These are phyloP conservation scores for Theristicus caerulescens DNA, from an alignment of 2,113 vertebrate genomes.

Conservation along the genomic window DNA sequence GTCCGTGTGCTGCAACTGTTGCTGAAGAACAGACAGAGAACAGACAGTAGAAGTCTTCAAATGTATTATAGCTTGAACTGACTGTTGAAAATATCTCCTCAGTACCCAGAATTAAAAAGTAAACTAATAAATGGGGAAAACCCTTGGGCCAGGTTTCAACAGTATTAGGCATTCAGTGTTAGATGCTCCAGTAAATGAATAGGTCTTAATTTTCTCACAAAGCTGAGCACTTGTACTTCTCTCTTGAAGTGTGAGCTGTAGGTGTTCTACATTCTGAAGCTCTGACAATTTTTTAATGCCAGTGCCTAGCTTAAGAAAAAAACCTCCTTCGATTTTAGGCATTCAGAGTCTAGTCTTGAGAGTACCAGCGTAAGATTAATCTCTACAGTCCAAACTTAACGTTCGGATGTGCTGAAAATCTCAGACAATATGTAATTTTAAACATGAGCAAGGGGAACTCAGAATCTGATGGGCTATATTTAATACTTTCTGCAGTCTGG, in stretches of 20 bases:
- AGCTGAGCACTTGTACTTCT: not conserved
- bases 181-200: not conserved
- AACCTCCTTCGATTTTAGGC: accelerated
- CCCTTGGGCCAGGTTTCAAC: not conserved
- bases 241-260: not conserved
- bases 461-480: not conserved
- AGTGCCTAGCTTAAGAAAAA: not conserved
- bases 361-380: not conserved
- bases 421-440: not conserved
- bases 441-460: not conserved
- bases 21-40: not conserved
- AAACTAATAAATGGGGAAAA: not conserved
- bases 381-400: not conserved
- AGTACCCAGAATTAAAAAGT: not conserved
- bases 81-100: not conserved
- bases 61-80: not conserved
- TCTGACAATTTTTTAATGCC: not conserved
- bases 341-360: not conserved
- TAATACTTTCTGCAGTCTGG: not conserved
- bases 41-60: not conserved
- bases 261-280: not conserved
- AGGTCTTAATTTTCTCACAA: not conserved
- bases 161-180: not conserved
- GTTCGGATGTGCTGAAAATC: not conserved
- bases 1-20: not conserved